A percentile compares a stretch with the other conserved stretches of the same genome.
These are phyloP conservation scores for Tragulus kanchil DNA, from an alignment of 2,113 vertebrate genomes.

Conservation along the genomic window DNA sequence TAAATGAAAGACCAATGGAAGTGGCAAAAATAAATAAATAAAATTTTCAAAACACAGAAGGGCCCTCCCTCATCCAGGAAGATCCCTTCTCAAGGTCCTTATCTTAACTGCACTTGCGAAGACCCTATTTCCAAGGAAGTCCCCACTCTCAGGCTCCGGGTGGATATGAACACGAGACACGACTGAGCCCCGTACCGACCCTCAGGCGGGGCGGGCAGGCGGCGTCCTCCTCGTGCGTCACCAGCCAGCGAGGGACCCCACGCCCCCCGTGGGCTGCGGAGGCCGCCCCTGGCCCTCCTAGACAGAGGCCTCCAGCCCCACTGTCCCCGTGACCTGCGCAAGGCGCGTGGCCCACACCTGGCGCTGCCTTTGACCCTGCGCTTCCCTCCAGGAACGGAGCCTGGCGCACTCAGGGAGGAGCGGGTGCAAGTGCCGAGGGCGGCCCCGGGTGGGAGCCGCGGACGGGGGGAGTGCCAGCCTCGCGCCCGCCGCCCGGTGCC, in stretches of 20 bases:
- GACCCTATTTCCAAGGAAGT: not conserved
- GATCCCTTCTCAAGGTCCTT: not conserved
- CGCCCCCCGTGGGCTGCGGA: not conserved
- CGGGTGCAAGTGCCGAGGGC: not conserved
- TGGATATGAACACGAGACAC: not conserved
- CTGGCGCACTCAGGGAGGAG: not conserved
- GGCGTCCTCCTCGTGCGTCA: accelerated
- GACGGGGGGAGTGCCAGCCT: accelerated
- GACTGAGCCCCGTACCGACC: not conserved
- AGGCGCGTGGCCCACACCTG: accelerated
- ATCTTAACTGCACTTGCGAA: not conserved
- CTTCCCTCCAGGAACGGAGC: not conserved
- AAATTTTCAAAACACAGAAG: not conserved
- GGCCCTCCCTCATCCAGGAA: not conserved
- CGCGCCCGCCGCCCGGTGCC: accelerated
- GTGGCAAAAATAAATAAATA: too few species aligned
- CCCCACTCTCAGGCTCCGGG: not conserved
- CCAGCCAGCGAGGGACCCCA: not conserved
- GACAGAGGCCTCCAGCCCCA: accelerated
- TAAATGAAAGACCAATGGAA: too few species aligned
- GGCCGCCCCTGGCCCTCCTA: not conserved
- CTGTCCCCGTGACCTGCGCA: accelerated
- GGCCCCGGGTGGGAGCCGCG: not conserved
- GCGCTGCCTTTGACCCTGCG: accelerated
- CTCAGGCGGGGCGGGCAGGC: not conserved